Evolutionary conservation across 2,113 vertebrate genomes (phyloP), one percentile per base, ranked within the genome.

Genomic region (Ginglymostoma cirratum): DNA sequence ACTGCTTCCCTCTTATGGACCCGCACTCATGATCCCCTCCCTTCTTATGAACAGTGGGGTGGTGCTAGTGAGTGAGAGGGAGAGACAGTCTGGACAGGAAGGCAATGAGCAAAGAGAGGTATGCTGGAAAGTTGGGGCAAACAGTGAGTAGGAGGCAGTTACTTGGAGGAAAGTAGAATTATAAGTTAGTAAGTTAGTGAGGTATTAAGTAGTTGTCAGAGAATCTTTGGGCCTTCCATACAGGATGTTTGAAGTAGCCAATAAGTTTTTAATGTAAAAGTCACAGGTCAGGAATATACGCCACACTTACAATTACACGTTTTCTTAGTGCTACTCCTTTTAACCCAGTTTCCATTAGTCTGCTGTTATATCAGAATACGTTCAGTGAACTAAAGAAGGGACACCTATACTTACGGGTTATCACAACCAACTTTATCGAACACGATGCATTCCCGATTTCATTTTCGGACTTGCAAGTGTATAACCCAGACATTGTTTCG

Each of bases 401-500:
- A 70, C 0, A 70, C 1, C 2, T 61, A 52, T 93, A 98, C 98
- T 80, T 97, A 99, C 98, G 97, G 96, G 97, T 97, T 96, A 97
- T 96, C 96, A 99, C 97, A 48, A 98, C 98, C 97, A 99, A 97
- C 96, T 97, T 98, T 96, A 99, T 97, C 96, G 97, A 97, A 97
- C 98, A 99, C 94, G 30, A 97, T 96, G 98, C 97, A 0, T 93
- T 96, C 19, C 98, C 98, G 0, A 97, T 98, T 0, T 89, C 5
- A 96, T 99, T 99, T 94, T 94, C 97, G 94, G 98, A 98, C 0
- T 95, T 98, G 97, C 98, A 99, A 96, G 97, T 65, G 48, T 99
- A 99, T 96, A 98, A 97, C 95, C 98, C 98, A 0, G 98, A 98
- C 98, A 98, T 98, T 96, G 97, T 97, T 0, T 96, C 96, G 87